These are phyloP conservation scores for Sarotherodon lohbergeri DNA, from an alignment of 2,113 vertebrate genomes.

Conservation along the genomic window DNA sequence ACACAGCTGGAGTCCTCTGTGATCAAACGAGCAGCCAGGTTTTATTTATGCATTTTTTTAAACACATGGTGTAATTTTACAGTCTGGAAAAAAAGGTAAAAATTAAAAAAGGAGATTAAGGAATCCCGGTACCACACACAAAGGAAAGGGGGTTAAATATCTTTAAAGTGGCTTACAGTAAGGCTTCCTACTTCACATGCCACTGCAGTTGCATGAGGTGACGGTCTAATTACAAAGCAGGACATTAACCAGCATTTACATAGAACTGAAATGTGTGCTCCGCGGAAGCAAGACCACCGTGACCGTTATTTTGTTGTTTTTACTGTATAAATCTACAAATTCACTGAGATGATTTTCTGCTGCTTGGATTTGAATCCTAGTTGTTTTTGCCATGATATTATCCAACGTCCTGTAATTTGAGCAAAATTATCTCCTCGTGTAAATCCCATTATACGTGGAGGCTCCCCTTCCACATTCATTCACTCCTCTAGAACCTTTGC, in stretches of 20 bases:
- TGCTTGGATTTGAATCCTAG: not conserved
- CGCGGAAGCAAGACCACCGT: not conserved
- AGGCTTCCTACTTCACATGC: conserved; percentile 1
- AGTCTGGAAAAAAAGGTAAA: not conserved
- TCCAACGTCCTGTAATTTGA: conserved; percentile 16
- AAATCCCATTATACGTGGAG: not conserved
- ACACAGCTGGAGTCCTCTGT: not conserved
- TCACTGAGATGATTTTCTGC: not conserved
- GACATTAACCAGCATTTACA: not conserved
- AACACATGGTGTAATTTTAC: not conserved
- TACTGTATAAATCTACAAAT: not conserved
- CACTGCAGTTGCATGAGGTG: not conserved
- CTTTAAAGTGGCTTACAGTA: conserved; percentile 30
- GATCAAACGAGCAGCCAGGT: not conserved
- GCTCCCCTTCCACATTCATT: not conserved
- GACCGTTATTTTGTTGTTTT: not conserved
- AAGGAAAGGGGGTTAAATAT: conserved; percentile 5
- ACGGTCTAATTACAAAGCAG: conserved; percentile 25
- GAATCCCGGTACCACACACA: conserved; percentile 18
- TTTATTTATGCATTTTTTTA: not conserved
- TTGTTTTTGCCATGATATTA: not conserved
- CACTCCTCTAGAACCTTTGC: not conserved
- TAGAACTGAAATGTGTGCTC: not conserved
- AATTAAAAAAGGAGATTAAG: not conserved
- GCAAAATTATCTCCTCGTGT: conserved; percentile 13